Evolutionary conservation across 1,140 invertebrate species (phyloP), one percentile per base, ranked within the genome.

Genomic region (Drosophila rhopaloa): DNA sequence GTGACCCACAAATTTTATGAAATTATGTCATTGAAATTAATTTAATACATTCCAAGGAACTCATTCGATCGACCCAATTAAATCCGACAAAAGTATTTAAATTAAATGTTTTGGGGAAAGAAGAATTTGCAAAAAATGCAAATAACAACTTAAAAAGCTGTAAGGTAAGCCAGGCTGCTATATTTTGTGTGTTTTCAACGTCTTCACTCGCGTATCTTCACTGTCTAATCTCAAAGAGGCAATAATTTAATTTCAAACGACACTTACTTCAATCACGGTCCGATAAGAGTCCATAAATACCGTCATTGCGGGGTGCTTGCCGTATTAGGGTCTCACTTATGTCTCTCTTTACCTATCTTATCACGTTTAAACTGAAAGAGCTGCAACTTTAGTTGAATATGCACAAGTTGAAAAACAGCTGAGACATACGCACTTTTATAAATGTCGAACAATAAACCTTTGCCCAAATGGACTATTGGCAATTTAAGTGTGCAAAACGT

Each of bases 381-480:
- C 11, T 27, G 19, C 35, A 40, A 29, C 51, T 35, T 19, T 19
- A 51, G 2, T 63, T 38, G 13, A 9, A 19, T 38, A 56, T 16
- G 37, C n/a, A 24, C 5, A 47, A 35, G 29, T 37, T 38, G 65
- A 61, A 63, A 67, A 77, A 67, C 56, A 48, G 19, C 62, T 78
- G 53, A 27, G 19, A 40, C 56, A 61, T 55, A 77, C 67, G 76
- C 62, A 60, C 66, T 47, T 62, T 54, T 47, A 47, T 81, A 67
- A 81, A 79, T 86, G 79, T 76, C 70, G 47, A 59, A 67, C 75
- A 76, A 79, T 79, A 81, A 85, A 86, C 82, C 77, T 85, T 81
- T 85, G 82, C 40, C 48, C 63, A 81, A 85, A 81, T 71, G 60
- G 82, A 65, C 51, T 16, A 54, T 41, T 58, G 47, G 16, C 65